Conservation (phyloP, 30 jellyfish, hydroid and myxozoan genomes). For the Kudoa iwatai region DNA sequence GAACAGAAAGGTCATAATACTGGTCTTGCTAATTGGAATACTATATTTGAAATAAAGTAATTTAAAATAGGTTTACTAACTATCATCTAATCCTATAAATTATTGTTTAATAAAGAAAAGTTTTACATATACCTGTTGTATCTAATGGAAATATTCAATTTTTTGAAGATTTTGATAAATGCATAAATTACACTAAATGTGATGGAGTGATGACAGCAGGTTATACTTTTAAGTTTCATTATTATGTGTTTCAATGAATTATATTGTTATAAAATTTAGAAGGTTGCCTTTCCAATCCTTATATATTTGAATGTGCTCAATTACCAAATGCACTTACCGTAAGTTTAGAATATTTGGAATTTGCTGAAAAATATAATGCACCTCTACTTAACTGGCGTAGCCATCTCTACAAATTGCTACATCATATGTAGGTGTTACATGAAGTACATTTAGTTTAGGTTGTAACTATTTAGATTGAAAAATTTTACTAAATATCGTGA, state of each 20-base stretch:
- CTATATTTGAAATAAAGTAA: constrained; percentile 43
- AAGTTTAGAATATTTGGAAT: not conserved
- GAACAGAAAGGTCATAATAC: constrained; percentile 38
- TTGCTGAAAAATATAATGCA: not conserved
- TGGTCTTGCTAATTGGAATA: constrained; percentile 80
- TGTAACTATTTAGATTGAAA: no score
- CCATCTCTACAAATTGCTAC: not conserved
- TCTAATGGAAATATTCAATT: constrained; percentile 63
- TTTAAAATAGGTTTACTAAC: no score
- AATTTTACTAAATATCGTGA: no score
- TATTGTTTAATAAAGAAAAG: constrained; percentile 4
- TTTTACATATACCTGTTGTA: constrained; percentile 30
- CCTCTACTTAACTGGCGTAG: not conserved
- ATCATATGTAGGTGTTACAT: no score
- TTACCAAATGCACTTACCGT: not conserved
- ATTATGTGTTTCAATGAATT: no score
- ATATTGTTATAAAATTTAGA: no score
- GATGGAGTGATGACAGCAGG: constrained; percentile 87
- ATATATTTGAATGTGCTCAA: not conserved
- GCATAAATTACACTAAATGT: constrained; percentile 26
- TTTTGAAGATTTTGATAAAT: constrained; percentile 21
- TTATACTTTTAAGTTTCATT: constrained; percentile 2
- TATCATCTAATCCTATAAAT: no score
- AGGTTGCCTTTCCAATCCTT: constrained; percentile 26
- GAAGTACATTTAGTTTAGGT: no score